These are phyloP conservation scores for Nettapus auritus DNA, from an alignment of 2,113 vertebrate genomes.

Conservation along the genomic window DNA sequence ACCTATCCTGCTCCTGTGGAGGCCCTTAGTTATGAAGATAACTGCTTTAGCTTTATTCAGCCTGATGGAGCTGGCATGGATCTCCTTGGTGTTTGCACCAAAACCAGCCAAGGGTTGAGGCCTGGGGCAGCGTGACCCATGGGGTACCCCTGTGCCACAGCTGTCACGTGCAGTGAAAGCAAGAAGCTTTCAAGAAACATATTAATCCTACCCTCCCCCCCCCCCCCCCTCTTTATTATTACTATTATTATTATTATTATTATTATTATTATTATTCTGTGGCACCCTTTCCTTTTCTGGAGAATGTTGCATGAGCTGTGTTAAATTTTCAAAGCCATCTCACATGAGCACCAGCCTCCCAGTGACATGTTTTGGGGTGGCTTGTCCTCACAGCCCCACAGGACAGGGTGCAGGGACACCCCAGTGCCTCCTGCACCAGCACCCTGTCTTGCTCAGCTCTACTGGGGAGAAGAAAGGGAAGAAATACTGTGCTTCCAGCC, in stretches of 20 bases:
- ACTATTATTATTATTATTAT: background rate
- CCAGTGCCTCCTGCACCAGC: background rate
- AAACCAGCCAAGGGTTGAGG: background rate
- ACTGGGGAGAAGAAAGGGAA: background rate
- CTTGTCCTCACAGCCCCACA: background rate
- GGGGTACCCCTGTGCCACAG: background rate
- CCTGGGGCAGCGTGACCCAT: background rate
- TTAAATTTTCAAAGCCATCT: conserved; percentile 25
- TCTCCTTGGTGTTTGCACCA: background rate
- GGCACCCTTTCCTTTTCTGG: conserved; percentile 56
- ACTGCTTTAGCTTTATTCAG: background rate
- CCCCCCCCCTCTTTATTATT: conserved; percentile 3
- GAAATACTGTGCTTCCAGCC: background rate
- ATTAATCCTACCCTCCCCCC: background rate
- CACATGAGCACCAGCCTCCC: background rate
- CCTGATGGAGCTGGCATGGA: background rate
- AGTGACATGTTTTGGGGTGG: background rate
- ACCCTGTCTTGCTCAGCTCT: background rate
- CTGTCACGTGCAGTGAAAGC: conserved; percentile 33
- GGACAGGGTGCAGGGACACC: background rate
- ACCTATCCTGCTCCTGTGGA: background rate
- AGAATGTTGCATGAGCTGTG: conserved; percentile 9
- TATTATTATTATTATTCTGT: background rate
- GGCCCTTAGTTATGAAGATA: background rate
- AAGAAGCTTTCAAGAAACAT: conserved; percentile 42